Conservation (phyloP, 2,113 vertebrate species). For the Forbesichthys agassizii region DNA sequence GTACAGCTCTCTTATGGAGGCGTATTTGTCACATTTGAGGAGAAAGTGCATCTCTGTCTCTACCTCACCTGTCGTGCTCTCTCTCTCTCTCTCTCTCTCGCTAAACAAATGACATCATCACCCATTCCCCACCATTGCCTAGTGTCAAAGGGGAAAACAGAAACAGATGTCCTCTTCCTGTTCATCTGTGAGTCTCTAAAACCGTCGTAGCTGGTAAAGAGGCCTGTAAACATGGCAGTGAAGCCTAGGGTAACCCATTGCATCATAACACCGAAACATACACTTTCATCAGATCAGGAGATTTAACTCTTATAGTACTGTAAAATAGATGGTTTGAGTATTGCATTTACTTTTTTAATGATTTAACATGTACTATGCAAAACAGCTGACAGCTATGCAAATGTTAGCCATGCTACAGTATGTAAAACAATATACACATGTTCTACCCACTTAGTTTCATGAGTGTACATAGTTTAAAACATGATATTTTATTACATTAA, state of each 20-base stretch:
- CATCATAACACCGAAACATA: background rate
- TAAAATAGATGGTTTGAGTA: too few species aligned
- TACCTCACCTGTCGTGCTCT: too few species aligned
- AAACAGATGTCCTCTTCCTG: constrained; percentile 49
- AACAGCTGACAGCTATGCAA: too few species aligned
- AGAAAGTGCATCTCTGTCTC: too few species aligned
- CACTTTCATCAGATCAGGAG: background rate
- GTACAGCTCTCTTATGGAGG: too few species aligned
- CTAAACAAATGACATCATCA: constrained; percentile 67
- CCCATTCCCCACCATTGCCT: constrained; percentile 37
- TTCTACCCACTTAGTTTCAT: background rate
- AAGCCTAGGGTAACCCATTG: background rate
- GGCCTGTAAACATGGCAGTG: constrained; percentile 36
- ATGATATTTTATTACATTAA: too few species aligned
- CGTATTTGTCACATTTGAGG: too few species aligned
- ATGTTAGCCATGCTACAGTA: too few species aligned
- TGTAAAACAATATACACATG: background rate
- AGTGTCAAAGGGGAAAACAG: constrained; percentile 38
- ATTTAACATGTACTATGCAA: too few species aligned
- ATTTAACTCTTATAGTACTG: background rate
- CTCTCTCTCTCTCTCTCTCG: background rate
- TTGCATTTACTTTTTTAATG: too few species aligned
- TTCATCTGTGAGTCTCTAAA: constrained; percentile 32
- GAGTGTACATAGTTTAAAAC: too few species aligned
- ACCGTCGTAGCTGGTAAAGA: constrained; percentile 12